phyloP scores from a whole-genome alignment of 2,888 invertebrate genomes.

The Drosophila bunnanda region DNA sequence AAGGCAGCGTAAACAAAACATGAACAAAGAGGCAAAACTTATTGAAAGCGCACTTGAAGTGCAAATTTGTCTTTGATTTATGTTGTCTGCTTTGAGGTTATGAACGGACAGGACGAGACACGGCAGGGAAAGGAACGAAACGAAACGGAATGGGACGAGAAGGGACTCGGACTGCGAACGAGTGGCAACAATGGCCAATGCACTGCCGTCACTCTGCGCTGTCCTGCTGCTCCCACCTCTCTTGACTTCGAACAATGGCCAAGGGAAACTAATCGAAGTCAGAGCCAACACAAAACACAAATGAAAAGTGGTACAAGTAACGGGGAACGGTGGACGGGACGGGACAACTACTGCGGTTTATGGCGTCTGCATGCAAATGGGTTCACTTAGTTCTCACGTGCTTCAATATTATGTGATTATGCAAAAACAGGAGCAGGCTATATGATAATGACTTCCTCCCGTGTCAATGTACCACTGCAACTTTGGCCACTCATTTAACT shows the following conservation, averaged over 20 bases:
- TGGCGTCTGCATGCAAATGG: conserved; percentile 76
- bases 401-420: conserved; percentile 39
- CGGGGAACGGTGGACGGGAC: conserved; percentile 1
- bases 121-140: background rate
- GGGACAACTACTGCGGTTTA: conserved; percentile 61
- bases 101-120: conserved; percentile 38
- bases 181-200: conserved; percentile 67
- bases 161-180: conserved; percentile 17
- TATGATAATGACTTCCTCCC: conserved; percentile 40
- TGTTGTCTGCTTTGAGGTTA: conserved; percentile 79
- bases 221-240: conserved; percentile 3
- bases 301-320: conserved; percentile 31
- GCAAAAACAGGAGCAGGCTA: conserved; percentile 36
- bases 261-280: conserved; percentile 67
- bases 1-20: conserved; percentile 37
- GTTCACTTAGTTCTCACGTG: conserved; percentile 47
- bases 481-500: conserved; percentile 1
- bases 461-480: conserved; percentile 22
- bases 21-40: conserved; percentile 54
- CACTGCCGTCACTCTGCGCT: conserved; percentile 7
- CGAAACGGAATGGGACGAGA: no score
- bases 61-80: conserved; percentile 79
- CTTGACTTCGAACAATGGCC: conserved; percentile 24
- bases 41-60: conserved; percentile 76
- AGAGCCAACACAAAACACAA: conserved; percentile 41